phyloP scores from a whole-genome alignment of 2,113 vertebrate genomes.

The Vimba vimba region DNA sequence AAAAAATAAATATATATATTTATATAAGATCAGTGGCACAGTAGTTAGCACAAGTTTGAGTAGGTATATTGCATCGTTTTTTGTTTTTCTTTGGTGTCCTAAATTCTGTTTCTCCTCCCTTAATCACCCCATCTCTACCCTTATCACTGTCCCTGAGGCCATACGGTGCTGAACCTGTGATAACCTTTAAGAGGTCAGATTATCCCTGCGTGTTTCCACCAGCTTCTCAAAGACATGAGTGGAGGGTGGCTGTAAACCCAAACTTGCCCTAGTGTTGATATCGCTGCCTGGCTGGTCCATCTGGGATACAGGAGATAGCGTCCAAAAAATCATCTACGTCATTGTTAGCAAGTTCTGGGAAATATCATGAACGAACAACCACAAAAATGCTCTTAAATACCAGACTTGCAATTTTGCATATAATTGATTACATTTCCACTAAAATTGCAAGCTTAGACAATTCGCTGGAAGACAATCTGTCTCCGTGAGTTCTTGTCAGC shows the following conservation, averaged over 20 bases:
- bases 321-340: background rate
- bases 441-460: slow-evolving; percentile 21
- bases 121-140: background rate
- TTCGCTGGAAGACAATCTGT: background rate
- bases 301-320: background rate
- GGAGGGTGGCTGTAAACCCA: background rate
- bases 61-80: background rate
- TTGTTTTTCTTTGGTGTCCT: background rate
- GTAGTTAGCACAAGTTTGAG: background rate
- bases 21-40: background rate
- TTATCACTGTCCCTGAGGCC: slow-evolving; percentile 13
- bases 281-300: background rate
- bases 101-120: background rate
- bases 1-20: too few species aligned
- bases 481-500: slow-evolving; percentile 6
- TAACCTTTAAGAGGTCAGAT: slow-evolving; percentile 52
- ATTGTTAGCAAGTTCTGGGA: slow-evolving; percentile 9
- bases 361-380: background rate
- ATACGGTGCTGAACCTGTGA: slow-evolving; percentile 50
- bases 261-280: background rate
- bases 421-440: slow-evolving; percentile 20
- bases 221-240: slow-evolving; percentile 1
- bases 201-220: slow-evolving; percentile 29
- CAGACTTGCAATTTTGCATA: slow-evolving; percentile 1
- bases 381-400: slow-evolving; percentile 20